Base-by-base conservation (phyloP, 2,113 vertebrate species). In the Rhinoderma darwinii region DNA sequence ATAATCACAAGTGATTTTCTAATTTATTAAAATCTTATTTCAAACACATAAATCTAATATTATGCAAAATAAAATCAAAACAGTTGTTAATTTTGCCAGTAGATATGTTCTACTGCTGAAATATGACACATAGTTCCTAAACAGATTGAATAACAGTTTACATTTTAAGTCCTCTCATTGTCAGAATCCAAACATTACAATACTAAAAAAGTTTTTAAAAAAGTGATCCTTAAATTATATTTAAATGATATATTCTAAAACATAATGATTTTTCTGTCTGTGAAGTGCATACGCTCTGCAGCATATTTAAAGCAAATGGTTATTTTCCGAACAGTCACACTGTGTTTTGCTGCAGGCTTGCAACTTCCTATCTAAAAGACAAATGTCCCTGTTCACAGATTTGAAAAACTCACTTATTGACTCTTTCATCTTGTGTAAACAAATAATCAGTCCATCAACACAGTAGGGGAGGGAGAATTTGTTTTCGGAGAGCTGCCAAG, bases 231-330 rank as follows among this genome's bases (percentile, higher is more conserved):
- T n/a, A n/a, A n/a, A 70, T 79, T n/a, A n/a, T n/a, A n/a, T n/a
- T n/a, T n/a, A n/a, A n/a, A 51, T 59, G 35, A 70, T 44, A 82
- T 73, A 43, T 50, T 30, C 50, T 35, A 35, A 12, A 73, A 74
- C 37, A 73, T 56, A 43, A 79, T 86, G 77, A 73, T 44, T 61
- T 72, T 27, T 86, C 86, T 89, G 90, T 92, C 89, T 88, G 91
- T 88, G 92, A 88, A 91, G 90, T 89, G 11, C 61, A 91, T 88
- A 91, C 88, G 88, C 90, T 93, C 92, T 90, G 88, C 91, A 93
- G 88, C 92, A 89, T 92, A 93, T 93, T 93, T 93, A 93, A 90
- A 82, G 90, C 90, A 93, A 95, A 94, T 92, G 90, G 90, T 87
- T 90, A 91, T 92, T 91, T 92, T 88, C 44, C 88, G 88, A 92